A percentile compares a stretch with the other conserved stretches of the same genome.
Evolutionary conservation across 2,888 invertebrate species (phyloP).

Genomic region (Torymus tubicola): DNA sequence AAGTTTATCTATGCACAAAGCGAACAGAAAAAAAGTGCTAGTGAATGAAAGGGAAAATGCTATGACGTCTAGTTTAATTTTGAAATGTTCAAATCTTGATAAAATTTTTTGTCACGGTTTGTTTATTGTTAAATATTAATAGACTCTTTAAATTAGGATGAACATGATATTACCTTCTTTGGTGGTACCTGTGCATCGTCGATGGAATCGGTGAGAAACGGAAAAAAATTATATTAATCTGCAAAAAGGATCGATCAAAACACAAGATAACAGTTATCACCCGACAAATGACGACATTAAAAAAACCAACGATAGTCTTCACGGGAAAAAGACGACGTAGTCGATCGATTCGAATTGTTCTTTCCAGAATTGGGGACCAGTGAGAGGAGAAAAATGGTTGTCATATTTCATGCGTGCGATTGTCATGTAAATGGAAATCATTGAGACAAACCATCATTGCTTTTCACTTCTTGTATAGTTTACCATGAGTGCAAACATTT

Average conservation of each 20-base stretch:
- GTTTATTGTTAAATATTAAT: slow-evolving; percentile 4
- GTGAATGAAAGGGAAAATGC: slow-evolving; percentile 39
- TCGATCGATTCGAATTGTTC: slow-evolving; percentile 30
- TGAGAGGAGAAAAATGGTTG: neutral
- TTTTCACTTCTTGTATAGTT: slow-evolving; percentile 35
- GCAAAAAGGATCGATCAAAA: slow-evolving; percentile 62
- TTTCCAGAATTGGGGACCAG: neutral
- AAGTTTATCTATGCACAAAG: slow-evolving; percentile 53
- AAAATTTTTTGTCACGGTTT: neutral
- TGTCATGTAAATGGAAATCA: slow-evolving; percentile 25
- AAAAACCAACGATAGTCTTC: slow-evolving; percentile 12
- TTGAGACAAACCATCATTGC: slow-evolving; percentile 34
- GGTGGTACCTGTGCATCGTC: slow-evolving; percentile 70
- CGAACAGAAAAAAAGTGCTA: slow-evolving; percentile 48
- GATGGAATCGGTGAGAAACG: slow-evolving; percentile 69
- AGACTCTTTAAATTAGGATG: slow-evolving; percentile 58
- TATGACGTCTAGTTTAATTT: neutral
- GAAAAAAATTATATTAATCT: slow-evolving; percentile 68
- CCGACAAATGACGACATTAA: slow-evolving; percentile 42
- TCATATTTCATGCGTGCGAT: slow-evolving; percentile 33
- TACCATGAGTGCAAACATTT: slow-evolving; percentile 14
- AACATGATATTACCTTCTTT: slow-evolving; percentile 71
- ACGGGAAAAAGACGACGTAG: slow-evolving; percentile 33
- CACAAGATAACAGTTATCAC: slow-evolving; percentile 61
- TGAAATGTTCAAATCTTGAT: slow-evolving; percentile 3